Conservation (phyloP, 2,888 invertebrate genomes). For the Hoplodrina blanda region DNA sequence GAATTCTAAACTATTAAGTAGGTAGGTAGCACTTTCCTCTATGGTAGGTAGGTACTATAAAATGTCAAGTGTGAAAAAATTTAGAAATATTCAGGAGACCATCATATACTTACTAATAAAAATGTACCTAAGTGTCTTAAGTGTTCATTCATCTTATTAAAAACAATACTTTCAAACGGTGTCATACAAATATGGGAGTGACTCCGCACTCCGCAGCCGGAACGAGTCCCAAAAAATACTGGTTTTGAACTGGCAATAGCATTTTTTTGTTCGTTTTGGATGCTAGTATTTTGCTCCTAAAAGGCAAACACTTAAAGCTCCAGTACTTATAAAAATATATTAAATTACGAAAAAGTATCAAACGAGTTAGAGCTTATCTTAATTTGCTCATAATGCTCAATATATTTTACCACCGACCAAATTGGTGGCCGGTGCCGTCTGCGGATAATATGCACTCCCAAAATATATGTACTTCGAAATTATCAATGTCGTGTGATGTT, state of each 20-base stretch:
- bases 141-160: neutral
- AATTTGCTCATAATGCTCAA: too few species aligned
- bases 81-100: neutral
- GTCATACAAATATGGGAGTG: neutral
- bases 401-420: too few species aligned
- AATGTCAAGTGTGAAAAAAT: conserved; percentile 1
- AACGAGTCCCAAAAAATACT: neutral
- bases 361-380: too few species aligned
- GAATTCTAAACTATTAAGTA: conserved; percentile 55
- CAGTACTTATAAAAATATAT: neutral
- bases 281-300: neutral
- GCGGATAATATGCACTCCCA: too few species aligned
- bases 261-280: neutral
- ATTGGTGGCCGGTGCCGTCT: too few species aligned
- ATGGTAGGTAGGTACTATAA: neutral
- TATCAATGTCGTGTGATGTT: conserved; percentile 27
- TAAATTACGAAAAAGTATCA: too few species aligned
- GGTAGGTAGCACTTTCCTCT: neutral
- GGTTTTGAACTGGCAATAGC: neutral
- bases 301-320: neutral
- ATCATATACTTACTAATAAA: neutral
- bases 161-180: conserved; percentile 8
- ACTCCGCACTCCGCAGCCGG: neutral
- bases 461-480: conserved; percentile 2
- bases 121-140: neutral